These are phyloP conservation scores for Meteorus sp. DNA, from an alignment of 1,140 invertebrate species.

Conservation along the genomic window DNA sequence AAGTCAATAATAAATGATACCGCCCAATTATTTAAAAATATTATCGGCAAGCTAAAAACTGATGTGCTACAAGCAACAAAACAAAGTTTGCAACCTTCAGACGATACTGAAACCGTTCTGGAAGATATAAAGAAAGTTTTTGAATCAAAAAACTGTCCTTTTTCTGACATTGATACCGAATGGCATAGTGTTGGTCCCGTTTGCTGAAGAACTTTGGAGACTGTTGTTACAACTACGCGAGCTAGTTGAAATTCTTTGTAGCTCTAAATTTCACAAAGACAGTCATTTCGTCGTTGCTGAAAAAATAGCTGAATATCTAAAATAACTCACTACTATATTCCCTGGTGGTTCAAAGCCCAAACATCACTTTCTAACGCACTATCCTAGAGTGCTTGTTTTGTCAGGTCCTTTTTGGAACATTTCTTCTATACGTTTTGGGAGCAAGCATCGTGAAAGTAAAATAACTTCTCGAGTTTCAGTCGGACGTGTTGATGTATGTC, in stretches of 20 bases:
- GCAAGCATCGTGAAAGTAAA: conserved; percentile 24
- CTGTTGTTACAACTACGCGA: conserved; percentile 28
- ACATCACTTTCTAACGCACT: conserved; percentile 30
- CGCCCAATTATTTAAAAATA: background rate
- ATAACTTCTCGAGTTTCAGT: conserved; percentile 1
- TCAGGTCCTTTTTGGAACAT: conserved; percentile 26
- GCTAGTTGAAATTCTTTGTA: conserved; percentile 27
- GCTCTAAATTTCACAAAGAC: conserved; percentile 6
- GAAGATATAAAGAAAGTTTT: too few species aligned
- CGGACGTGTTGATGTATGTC: conserved; percentile 23
- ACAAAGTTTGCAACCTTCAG: too few species aligned
- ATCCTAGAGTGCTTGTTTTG: conserved; percentile 11
- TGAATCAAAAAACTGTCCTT: too few species aligned
- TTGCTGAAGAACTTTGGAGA: conserved; percentile 27
- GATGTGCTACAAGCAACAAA: too few species aligned
- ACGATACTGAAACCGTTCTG: too few species aligned
- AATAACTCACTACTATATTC: conserved; percentile 28
- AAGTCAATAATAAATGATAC: conserved; percentile 2
- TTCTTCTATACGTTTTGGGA: conserved; percentile 21
- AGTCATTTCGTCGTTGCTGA: background rate
- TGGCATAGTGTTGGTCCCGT: too few species aligned
- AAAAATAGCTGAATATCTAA: conserved; percentile 21
- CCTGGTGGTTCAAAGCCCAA: conserved; percentile 23
- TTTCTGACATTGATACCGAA: too few species aligned
- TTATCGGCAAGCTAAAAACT: too few species aligned